Evolutionary conservation across 2,113 vertebrate genomes (phyloP).

Genomic region (Lepisosteus osseus): DNA sequence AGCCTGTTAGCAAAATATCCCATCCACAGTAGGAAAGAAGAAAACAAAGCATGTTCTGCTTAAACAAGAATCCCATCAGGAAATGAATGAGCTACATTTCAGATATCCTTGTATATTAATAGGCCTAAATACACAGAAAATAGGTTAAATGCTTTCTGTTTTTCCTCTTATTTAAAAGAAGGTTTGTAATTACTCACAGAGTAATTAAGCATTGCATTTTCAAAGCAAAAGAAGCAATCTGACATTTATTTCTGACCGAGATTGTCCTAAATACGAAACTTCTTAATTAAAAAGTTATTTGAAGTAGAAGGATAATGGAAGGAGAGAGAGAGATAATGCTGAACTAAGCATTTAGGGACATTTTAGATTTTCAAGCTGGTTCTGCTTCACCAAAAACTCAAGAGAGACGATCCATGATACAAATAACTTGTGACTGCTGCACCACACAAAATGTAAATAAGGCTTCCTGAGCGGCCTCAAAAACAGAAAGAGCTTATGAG

Average conservation of each 20-base stretch:
- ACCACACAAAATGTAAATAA: slow-evolving; percentile 54
- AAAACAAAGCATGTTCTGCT: too few species aligned
- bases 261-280: neutral
- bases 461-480: slow-evolving; percentile 37
- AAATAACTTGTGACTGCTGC: slow-evolving; percentile 32
- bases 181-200: too few species aligned
- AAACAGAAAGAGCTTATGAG: slow-evolving; percentile 29
- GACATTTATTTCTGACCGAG: neutral
- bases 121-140: too few species aligned
- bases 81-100: too few species aligned
- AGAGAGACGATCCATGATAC: slow-evolving; percentile 31
- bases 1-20: too few species aligned
- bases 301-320: neutral
- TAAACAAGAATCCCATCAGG: too few species aligned
- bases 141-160: too few species aligned
- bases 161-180: too few species aligned
- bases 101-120: too few species aligned
- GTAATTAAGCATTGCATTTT: neutral
- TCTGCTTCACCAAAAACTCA: slow-evolving; percentile 9
- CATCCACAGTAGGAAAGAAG: too few species aligned
- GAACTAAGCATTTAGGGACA: neutral
- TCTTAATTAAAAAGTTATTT: too few species aligned
- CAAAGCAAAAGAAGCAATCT: neutral
- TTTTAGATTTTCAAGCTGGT: neutral
- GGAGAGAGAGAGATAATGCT: neutral